phyloP scores from a whole-genome alignment of 2,113 vertebrate genomes.

The Sisor rabdophorus region DNA sequence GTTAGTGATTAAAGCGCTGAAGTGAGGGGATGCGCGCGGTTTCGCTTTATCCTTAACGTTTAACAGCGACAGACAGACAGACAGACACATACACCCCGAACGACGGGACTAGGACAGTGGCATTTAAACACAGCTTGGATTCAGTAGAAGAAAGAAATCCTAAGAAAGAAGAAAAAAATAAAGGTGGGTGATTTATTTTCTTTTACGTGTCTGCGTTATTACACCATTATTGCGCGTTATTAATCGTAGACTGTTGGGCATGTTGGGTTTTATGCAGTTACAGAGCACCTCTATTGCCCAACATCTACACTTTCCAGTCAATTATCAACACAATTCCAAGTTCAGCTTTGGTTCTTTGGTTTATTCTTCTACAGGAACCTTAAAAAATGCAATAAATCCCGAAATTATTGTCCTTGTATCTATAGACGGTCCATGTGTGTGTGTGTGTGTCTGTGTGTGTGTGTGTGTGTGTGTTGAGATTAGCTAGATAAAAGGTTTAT shows the following conservation, averaged over 20 bases:
- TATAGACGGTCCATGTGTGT: background rate
- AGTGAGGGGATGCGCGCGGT: constrained; percentile 1
- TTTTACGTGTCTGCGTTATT: background rate
- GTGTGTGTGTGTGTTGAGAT: background rate
- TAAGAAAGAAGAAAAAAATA: background rate
- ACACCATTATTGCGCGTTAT: background rate
- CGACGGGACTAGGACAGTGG: background rate
- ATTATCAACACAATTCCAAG: background rate
- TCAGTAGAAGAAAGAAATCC: background rate
- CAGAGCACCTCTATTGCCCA: background rate
- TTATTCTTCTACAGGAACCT: background rate
- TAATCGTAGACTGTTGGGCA: background rate
- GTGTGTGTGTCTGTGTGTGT: background rate
- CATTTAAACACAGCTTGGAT: background rate
- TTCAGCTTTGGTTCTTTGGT: background rate
- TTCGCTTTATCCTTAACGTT: background rate
- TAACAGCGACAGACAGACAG: background rate
- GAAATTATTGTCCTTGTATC: too few relatives aligned
- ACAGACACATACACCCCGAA: background rate
- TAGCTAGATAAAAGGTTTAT: too few relatives aligned
- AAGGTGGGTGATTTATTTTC: background rate
- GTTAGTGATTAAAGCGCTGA: background rate
- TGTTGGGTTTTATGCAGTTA: background rate
- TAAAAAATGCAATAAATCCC: background rate
- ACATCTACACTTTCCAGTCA: background rate